Percentiles rank a stretch among this genome's conserved stretches.
phyloP scores from a whole-genome alignment of 2,797 vertebrate species.

The Aeoliscus strigatus region DNA sequence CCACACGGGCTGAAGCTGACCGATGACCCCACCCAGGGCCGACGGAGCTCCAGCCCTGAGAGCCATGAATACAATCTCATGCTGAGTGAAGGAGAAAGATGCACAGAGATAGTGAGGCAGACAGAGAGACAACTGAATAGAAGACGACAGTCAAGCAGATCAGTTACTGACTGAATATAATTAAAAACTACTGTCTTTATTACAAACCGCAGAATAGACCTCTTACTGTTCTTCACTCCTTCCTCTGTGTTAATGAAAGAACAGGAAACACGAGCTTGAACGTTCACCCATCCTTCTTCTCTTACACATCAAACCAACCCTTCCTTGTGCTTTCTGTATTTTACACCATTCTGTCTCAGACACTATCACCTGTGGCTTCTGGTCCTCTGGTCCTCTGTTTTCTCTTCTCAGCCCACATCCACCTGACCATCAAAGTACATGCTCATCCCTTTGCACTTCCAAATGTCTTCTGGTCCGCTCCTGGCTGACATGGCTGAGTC shows the following conservation, averaged over 20 bases:
- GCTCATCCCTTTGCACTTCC: no score
- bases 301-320: conserved; percentile 4
- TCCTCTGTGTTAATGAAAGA: conserved; percentile 23
- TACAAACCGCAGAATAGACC: conserved; percentile 38
- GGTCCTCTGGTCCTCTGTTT: no score
- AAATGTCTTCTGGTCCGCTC: no score
- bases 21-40: conserved; percentile 13
- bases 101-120: conserved; percentile 39
- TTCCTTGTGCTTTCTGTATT: neutral
- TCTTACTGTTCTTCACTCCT: conserved; percentile 25
- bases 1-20: conserved; percentile 10
- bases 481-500: no score
- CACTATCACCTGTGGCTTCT: no score
- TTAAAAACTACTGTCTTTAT: conserved; percentile 46
- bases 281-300: neutral
- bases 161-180: conserved; percentile 34
- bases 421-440: no score
- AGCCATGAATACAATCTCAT: conserved; percentile 31
- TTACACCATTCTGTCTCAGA: no score
- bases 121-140: conserved; percentile 41
- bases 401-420: no score
- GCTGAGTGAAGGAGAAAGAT: conserved; percentile 47
- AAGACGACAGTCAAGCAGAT: conserved; percentile 18
- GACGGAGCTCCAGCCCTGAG: conserved; percentile 7
- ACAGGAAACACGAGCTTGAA: conserved; percentile 17